Evolutionary conservation across 2,113 vertebrate species (phyloP), one percentile per base, ranked within the genome.

Genomic region (Panthera leo): DNA sequence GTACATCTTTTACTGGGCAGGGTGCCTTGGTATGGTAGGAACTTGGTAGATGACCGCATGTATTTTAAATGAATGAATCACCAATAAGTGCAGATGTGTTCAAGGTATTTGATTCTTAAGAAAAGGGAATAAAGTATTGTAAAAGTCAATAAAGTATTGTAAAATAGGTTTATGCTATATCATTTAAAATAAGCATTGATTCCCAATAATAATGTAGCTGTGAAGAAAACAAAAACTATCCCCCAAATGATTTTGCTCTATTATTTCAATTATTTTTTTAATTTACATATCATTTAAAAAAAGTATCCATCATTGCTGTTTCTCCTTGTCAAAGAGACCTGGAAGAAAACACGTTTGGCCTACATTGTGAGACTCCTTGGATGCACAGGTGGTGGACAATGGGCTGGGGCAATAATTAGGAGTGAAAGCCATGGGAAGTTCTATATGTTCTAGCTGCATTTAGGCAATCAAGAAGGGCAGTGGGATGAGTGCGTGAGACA

Each of bases 1-100:
- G 13, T 67, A 48, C 8, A 42, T 73, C 31, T 96, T 91, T 94
- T 21, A 36, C 25, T 79, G 27, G 53, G 11, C 21, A 96, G 23
- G 15, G 10, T 84, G 5, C 73, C 58, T 67, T 78, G 48, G 23
- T 73, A 23, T 58, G 67, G 10, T 42, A 91, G 23, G 18, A 79
- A 75, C 9, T 79, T 93, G 18, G 1, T 23, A 68, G 27, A 34
- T 65, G 21, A 80, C 27, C 58, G 19, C 88, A 31, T 92, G 23
- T 80, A 97, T 92, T 29, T 90, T 89, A 23, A 97, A 63, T 73
- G 11, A 53, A 95, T 5, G 3, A 89, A 63, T 23, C 12, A 58
- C 27, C n/a, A 68, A 7, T 45, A 19, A 80, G n/a, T 92, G 58
- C 83, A 98, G 94, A 55, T 73, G 65, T 95, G 8, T 86, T 76